phyloP scores from a whole-genome alignment of 2,797 vertebrate genomes.

The Falco naumanni region DNA sequence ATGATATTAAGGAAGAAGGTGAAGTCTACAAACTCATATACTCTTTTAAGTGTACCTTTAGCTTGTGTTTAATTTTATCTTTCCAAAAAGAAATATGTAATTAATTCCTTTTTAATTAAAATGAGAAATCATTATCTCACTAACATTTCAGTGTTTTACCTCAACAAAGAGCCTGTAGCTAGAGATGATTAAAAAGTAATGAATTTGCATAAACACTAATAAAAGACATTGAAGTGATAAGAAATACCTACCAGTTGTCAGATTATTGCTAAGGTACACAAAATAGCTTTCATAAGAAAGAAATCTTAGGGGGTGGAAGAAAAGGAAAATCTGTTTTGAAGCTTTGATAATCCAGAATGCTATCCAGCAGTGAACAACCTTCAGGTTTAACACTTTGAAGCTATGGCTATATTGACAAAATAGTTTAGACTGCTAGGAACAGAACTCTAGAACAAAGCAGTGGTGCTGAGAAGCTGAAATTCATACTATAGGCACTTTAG shows the following conservation, averaged over 20 bases:
- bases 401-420: background rate
- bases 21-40: background rate
- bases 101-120: conserved; percentile 20
- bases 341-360: background rate
- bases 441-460: background rate
- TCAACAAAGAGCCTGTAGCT: background rate
- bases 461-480: background rate
- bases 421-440: background rate
- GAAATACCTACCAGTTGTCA: background rate
- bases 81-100: background rate
- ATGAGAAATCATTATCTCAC: background rate
- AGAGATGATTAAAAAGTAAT: background rate
- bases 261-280: background rate
- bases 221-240: background rate
- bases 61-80: background rate
- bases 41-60: background rate
- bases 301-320: background rate
- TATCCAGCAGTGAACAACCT: background rate
- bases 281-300: background rate
- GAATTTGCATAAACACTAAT: background rate
- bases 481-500: background rate
- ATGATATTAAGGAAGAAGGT: background rate
- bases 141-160: background rate
- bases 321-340: background rate
- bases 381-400: background rate